Base-by-base conservation (phyloP, 2,888 invertebrate species). In the Bibio marci region DNA sequence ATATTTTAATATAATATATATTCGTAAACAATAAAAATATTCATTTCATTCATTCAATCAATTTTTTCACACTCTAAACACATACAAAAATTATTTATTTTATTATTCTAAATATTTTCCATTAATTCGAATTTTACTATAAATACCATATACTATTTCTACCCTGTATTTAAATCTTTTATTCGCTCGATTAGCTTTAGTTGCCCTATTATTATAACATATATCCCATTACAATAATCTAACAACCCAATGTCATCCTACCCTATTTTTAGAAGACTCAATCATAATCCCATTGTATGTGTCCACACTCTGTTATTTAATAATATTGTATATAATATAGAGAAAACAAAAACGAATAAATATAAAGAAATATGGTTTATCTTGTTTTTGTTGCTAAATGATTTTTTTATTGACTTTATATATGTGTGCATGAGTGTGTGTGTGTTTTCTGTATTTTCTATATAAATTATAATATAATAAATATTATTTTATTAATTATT, bases 271-370 rank as follows among this genome's bases (percentile, higher is more conserved):
- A 45, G 15, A 10, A 44, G 47, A 48, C 48, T 50, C 47, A 50
- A 50, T 50, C 48, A 50, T 50, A 50, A 49, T 50, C 45, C 45
- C 43, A 49, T 50, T 50, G 49, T 50, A 45, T 47, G 47, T 46
- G 46, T 47, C 43, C 45, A 48, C 48, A 48, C 44, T 43, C 17
- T 32, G 7, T 32, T 32, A 14, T 17, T 17, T 14, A 15, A 11
- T 32, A 3, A n/a, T 4, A 32, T 32, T 32, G n/a, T 13, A 15
- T 17, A 11, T 13, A 5, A 13, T 32, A 14, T 32, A 22, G 4
- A 22, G 4, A 22, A 22, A 22, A 22, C 4, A 22, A 22, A 4
- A 22, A 6, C 22, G 8, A 17, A 8, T 11, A 14, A 14, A 15
- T 5, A 32, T 13, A 17, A 32, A 32, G 10, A 32, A 32, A 32